phyloP scores from a whole-genome alignment of 2,888 invertebrate genomes.

The Trissolcus brochymenae region DNA sequence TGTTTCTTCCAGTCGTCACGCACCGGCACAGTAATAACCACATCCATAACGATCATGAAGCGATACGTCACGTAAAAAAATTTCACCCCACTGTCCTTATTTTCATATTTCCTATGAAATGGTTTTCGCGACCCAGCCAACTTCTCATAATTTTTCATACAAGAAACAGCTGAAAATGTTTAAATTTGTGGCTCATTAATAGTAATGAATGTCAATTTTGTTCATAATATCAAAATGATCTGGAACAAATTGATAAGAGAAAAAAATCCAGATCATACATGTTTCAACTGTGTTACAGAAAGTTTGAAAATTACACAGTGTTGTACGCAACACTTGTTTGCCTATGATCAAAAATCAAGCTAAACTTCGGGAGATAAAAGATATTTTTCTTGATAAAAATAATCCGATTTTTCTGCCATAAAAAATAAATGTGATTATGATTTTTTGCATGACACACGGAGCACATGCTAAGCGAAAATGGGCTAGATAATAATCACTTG shows the following conservation, averaged over 20 bases:
- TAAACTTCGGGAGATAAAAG: too few species aligned
- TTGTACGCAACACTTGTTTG: too few species aligned
- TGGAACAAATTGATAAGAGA: background rate
- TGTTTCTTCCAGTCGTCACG: constrained; percentile 60
- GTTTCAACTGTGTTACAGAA: too few species aligned
- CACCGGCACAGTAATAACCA: constrained; percentile 60
- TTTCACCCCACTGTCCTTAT: constrained; percentile 37
- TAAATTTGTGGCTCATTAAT: too few species aligned
- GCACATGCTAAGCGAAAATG: constrained; percentile 43
- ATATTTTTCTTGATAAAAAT: too few species aligned
- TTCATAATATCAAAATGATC: background rate
- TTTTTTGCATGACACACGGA: constrained; percentile 34
- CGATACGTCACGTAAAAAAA: constrained; percentile 57
- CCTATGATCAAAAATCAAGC: too few species aligned
- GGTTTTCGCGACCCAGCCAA: constrained; percentile 15
- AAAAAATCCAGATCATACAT: background rate
- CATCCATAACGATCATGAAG: constrained; percentile 56
- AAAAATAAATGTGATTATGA: constrained; percentile 30
- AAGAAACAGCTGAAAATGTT: too few species aligned
- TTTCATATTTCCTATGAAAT: constrained; percentile 26
- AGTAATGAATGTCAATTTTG: background rate
- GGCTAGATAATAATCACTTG: constrained; percentile 39
- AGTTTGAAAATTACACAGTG: too few species aligned
- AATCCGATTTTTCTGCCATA: too few species aligned
- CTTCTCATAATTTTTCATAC: too few species aligned